A percentile compares a stretch with the other conserved stretches of the same genome.
phyloP scores from a whole-genome alignment of 2,888 invertebrate genomes.

The Scaptomyza cyrtandrae region DNA sequence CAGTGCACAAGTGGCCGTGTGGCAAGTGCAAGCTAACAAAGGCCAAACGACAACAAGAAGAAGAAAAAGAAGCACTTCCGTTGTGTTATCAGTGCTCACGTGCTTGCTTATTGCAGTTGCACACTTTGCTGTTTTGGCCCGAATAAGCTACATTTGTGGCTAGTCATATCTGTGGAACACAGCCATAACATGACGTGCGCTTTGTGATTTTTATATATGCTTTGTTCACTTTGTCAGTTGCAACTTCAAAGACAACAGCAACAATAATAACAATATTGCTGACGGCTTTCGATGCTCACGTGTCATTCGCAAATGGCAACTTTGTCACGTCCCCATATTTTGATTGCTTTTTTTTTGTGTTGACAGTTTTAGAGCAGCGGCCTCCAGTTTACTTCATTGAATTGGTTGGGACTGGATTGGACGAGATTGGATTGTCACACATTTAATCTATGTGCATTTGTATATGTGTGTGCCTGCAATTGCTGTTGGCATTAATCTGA shows the following conservation, averaged over 20 bases:
- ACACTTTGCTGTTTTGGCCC: slow-evolving; percentile 43
- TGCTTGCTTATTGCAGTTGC: slow-evolving; percentile 37
- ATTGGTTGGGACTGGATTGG: slow-evolving; percentile 13
- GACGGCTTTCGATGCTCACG: slow-evolving; percentile 60
- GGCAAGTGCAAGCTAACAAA: slow-evolving; percentile 52
- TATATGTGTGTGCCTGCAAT: slow-evolving; percentile 14
- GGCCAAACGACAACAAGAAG: slow-evolving; percentile 24
- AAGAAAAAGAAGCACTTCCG: slow-evolving; percentile 48
- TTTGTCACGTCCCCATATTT: slow-evolving; percentile 71
- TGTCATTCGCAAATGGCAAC: slow-evolving; percentile 70
- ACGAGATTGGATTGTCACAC: slow-evolving; percentile 37
- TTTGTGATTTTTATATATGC: slow-evolving; percentile 34
- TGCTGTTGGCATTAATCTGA: slow-evolving; percentile 72
- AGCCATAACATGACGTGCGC: too few species aligned
- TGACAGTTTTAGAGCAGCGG: slow-evolving; percentile 65
- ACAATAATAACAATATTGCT: slow-evolving; percentile 1
- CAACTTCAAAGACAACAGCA: slow-evolving; percentile 12
- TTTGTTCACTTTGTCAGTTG: slow-evolving; percentile 43
- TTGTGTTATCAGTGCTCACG: slow-evolving; percentile 63
- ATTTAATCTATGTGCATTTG: slow-evolving; percentile 11
- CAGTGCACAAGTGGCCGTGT: slow-evolving; percentile 23
- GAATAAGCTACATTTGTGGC: slow-evolving; percentile 36
- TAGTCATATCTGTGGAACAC: slow-evolving; percentile 36
- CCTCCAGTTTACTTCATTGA: slow-evolving; percentile 37
- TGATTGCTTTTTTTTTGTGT: slow-evolving; percentile 26